A percentile compares a stretch with the other conserved stretches of the same genome.
These are phyloP conservation scores for Bombylius discolor DNA, from an alignment of 2,888 invertebrate genomes.

Conservation along the genomic window DNA sequence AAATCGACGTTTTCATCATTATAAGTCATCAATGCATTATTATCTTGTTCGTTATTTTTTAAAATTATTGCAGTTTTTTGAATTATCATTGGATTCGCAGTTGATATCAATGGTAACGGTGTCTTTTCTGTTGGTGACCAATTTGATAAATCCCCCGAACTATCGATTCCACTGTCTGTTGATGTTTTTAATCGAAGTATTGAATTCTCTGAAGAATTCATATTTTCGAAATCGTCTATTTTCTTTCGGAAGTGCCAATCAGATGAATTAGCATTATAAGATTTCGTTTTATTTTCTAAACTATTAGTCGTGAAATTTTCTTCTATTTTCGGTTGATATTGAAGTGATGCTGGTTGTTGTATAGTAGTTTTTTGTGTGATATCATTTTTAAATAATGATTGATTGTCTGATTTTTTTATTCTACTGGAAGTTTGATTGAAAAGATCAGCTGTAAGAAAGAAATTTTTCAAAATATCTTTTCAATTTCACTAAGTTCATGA, in stretches of 20 bases:
- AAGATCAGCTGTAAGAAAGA: constrained; percentile 46
- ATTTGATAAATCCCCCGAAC: constrained; percentile 52
- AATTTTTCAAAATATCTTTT: too few relatives aligned
- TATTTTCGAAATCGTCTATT: constrained; percentile 61
- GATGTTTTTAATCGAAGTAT: constrained; percentile 53
- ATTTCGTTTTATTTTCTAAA: constrained; percentile 27
- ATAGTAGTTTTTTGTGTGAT: too few relatives aligned
- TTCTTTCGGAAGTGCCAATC: constrained; percentile 63
- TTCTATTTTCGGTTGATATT: constrained; percentile 3
- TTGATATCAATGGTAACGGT: background rate
- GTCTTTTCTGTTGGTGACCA: constrained; percentile 28
- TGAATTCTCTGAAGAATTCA: constrained; percentile 32
- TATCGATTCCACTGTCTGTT: constrained; percentile 63
- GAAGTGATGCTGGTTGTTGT: constrained; percentile 2
- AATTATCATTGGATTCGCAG: constrained; percentile 13
- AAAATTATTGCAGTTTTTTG: constrained; percentile 9
- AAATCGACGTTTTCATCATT: too few relatives aligned
- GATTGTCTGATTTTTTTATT: constrained; percentile 40
- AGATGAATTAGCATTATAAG: constrained; percentile 33
- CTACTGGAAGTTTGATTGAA: constrained; percentile 46
- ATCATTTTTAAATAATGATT: constrained; percentile 37
- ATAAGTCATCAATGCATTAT: background rate
- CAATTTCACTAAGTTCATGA: too few relatives aligned
- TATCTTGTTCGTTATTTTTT: constrained; percentile 1
- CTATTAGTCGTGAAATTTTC: constrained; percentile 24